Percentiles rank a stretch among this genome's conserved stretches.
Evolutionary conservation across 2,797 vertebrate genomes (phyloP).

Genomic region (Mus spretus): DNA sequence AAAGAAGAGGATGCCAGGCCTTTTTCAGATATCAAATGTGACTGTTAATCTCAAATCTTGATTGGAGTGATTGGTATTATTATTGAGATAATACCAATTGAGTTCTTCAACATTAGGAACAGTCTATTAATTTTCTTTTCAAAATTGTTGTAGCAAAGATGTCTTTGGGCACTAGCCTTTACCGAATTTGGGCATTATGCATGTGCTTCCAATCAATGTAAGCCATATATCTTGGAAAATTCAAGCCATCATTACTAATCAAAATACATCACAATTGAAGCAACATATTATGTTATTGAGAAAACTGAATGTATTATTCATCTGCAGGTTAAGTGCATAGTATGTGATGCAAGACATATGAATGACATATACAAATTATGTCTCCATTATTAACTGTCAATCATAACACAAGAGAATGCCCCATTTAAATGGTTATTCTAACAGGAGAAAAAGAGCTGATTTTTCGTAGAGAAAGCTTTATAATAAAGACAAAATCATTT

Average conservation of each 20-base stretch:
- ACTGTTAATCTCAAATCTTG: neutral
- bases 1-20: neutral
- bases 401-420: constrained; percentile 28
- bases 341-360: neutral
- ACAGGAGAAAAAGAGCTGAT: neutral
- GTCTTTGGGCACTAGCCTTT: neutral
- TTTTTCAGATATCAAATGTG: neutral
- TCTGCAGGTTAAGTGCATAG: neutral
- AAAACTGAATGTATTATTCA: neutral
- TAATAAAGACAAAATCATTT: neutral
- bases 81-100: constrained; percentile 34
- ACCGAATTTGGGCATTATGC: constrained; percentile 15
- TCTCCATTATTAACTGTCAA: constrained; percentile 19
- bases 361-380: neutral
- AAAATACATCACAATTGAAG: constrained; percentile 37
- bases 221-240: constrained; percentile 49
- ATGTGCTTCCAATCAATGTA: neutral
- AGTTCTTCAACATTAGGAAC: neutral
- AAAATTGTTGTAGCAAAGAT: constrained; percentile 4
- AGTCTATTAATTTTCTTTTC: constrained; percentile 29
- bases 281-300: neutral
- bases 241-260: constrained; percentile 41
- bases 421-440: neutral
- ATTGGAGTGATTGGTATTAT: neutral
- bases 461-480: constrained; percentile 19